Evolutionary conservation across 2,113 vertebrate genomes (phyloP).

Genomic region (Narcine bancroftii): DNA sequence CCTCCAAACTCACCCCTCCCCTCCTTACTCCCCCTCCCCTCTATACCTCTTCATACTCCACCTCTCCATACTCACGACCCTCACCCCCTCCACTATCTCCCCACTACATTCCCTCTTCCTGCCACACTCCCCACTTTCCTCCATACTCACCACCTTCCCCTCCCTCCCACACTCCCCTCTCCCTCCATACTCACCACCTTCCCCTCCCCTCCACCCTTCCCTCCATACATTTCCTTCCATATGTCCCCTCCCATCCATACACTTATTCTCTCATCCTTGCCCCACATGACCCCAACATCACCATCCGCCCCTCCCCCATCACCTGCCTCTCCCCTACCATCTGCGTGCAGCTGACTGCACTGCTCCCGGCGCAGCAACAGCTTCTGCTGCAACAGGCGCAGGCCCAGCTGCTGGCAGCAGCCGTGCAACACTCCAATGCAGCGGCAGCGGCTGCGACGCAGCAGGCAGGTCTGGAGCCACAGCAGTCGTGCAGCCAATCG

Average conservation of each 20-base stretch:
- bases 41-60: neutral
- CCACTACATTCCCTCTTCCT: no score
- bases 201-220: no score
- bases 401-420: slow-evolving; percentile 81
- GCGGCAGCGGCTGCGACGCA: slow-evolving; percentile 55
- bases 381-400: slow-evolving; percentile 80
- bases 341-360: slow-evolving; percentile 78
- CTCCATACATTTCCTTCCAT: no score
- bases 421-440: slow-evolving; percentile 75
- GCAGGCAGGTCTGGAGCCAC: slow-evolving; percentile 52
- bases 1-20: neutral
- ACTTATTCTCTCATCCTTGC: no score
- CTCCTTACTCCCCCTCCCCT: neutral
- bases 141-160: no score
- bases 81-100: no score
- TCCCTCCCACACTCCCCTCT: no score
- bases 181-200: no score
- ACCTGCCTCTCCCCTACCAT: no score
- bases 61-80: neutral
- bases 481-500: slow-evolving; percentile 54
- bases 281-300: neutral
- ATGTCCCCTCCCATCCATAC: no score
- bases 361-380: slow-evolving; percentile 82
- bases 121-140: no score
- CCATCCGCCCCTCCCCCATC: neutral